phyloP scores from a whole-genome alignment of 2,888 invertebrate species.

The Coelinius sp. region DNA sequence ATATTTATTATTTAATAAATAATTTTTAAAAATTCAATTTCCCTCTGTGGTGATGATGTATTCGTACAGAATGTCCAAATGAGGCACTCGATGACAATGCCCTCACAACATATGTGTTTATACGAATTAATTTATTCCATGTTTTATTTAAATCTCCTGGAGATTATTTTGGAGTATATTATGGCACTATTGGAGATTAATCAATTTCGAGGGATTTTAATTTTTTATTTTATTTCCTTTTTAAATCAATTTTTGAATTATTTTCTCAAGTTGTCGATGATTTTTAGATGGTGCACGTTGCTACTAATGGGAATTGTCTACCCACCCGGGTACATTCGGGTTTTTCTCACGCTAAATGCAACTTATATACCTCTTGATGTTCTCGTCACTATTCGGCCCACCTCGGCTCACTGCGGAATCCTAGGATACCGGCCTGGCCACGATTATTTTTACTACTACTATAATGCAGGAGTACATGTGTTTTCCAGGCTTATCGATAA shows the following conservation, averaged over 20 bases:
- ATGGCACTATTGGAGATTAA: constrained; percentile 7
- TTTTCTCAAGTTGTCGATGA: too few species aligned
- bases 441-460: neutral
- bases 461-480: too few species aligned
- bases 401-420: constrained; percentile 4
- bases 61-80: too few species aligned
- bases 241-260: too few species aligned
- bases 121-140: constrained; percentile 1
- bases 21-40: too few species aligned
- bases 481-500: neutral
- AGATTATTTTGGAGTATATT: neutral
- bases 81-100: neutral
- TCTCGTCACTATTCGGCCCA: constrained; percentile 10
- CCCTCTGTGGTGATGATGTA: too few species aligned
- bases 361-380: constrained; percentile 5
- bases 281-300: neutral
- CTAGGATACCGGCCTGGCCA: constrained; percentile 18
- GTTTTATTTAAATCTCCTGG: neutral
- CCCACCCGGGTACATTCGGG: constrained; percentile 13
- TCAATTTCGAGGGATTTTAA: neutral
- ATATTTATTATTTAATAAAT: too few species aligned
- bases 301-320: neutral
- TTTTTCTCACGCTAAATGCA: neutral
- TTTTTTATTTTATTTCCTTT: too few species aligned
- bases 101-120: constrained; percentile 15